A percentile compares a stretch with the other conserved stretches of the same genome.
Evolutionary conservation across 2,113 vertebrate species (phyloP).

Genomic region (Polypterus bichir): DNA sequence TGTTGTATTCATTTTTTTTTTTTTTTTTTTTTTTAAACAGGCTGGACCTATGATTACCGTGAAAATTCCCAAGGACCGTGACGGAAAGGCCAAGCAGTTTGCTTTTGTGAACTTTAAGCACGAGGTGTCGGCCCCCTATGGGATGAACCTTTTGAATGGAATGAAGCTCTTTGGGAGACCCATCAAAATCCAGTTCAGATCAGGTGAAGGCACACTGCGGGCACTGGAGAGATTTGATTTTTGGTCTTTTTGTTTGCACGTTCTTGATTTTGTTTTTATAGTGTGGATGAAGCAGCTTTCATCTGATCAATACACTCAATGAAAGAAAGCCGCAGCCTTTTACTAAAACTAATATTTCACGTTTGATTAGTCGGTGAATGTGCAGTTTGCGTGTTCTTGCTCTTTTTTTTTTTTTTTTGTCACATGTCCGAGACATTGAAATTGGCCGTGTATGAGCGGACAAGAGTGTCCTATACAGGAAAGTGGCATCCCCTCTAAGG

Average conservation of each 20-base stretch:
- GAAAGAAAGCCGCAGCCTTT: too few species aligned
- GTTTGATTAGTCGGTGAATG: too few species aligned
- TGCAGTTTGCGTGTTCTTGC: too few species aligned
- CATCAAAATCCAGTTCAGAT: constrained; percentile 80
- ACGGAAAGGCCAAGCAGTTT: constrained; percentile 80
- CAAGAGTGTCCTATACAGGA: too few species aligned
- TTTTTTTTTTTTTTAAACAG: constrained; percentile 36
- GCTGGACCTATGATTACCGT: constrained; percentile 83
- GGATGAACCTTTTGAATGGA: constrained; percentile 73
- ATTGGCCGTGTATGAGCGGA: too few species aligned
- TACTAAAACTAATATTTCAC: too few species aligned
- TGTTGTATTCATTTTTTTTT: neutral
- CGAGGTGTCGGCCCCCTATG: constrained; percentile 81
- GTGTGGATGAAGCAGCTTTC: neutral
- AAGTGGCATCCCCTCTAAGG: too few species aligned
- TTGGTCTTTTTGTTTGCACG: rapidly evolving
- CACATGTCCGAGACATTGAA: too few species aligned
- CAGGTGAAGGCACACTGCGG: constrained; percentile 45
- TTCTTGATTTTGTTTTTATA: rapidly evolving
- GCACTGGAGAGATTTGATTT: rapidly evolving
- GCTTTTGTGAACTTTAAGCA: constrained; percentile 94
- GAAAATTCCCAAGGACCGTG: constrained; percentile 81
- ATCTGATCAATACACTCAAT: too few species aligned
- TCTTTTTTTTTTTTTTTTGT: too few species aligned
- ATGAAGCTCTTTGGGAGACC: constrained; percentile 66